phyloP scores from a whole-genome alignment of 2,113 vertebrate species.

The Tinamus guttatus region DNA sequence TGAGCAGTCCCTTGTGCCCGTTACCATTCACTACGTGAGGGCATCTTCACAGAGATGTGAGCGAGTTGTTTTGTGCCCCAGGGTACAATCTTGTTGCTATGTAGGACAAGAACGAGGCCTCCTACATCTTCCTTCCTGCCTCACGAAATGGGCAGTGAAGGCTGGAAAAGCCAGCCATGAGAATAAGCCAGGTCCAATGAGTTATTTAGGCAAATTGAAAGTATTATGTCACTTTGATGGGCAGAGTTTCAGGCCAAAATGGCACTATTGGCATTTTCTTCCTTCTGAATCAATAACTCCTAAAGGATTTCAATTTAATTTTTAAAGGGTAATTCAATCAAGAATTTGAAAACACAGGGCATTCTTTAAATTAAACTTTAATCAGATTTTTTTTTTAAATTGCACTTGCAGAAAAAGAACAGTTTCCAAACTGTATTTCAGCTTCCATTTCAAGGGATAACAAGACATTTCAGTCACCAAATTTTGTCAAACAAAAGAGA shows the following conservation, averaged over 20 bases:
- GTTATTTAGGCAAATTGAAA: conserved; percentile 46
- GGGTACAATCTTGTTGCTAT: background rate
- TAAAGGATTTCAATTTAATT: conserved; percentile 67
- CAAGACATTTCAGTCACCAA: background rate
- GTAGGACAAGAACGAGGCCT: fast-evolving
- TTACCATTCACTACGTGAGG: background rate
- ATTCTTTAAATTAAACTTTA: conserved; percentile 64
- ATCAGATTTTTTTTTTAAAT: conserved; percentile 34
- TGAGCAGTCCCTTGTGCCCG: background rate
- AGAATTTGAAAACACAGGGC: conserved; percentile 47
- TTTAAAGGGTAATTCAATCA: conserved; percentile 72
- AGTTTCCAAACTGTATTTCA: background rate
- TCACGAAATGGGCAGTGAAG: background rate
- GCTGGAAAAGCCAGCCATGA: background rate
- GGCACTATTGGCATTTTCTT: conserved; percentile 58
- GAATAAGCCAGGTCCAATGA: background rate
- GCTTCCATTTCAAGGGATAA: background rate
- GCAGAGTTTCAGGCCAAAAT: conserved; percentile 38
- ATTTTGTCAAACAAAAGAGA: background rate
- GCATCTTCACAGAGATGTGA: background rate
- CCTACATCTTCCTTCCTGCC: background rate
- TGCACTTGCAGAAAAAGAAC: background rate
- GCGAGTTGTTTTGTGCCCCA: background rate
- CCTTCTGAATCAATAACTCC: conserved; percentile 52
- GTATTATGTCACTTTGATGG: conserved; percentile 48